A percentile compares a stretch with the other conserved stretches of the same genome.
phyloP scores from a whole-genome alignment of 2,888 invertebrate species.

The Drosophila aldrichi region DNA sequence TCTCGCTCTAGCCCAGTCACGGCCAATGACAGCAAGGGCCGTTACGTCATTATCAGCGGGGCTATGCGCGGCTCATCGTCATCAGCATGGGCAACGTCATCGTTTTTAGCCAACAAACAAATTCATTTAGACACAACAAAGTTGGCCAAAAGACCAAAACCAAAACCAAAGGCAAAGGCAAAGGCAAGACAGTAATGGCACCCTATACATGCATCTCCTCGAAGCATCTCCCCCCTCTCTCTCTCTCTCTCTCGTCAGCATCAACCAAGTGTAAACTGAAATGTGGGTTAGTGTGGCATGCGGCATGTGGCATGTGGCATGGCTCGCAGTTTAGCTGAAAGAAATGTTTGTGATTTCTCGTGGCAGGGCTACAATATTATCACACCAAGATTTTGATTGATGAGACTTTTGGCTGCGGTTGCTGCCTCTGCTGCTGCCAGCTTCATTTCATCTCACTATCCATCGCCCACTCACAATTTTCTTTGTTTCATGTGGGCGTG shows the following conservation, averaged over 20 bases:
- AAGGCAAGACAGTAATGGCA: slow-evolving; percentile 36
- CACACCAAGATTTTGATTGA: slow-evolving; percentile 76
- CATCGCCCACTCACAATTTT: slow-evolving; percentile 5
- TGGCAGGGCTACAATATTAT: slow-evolving; percentile 69
- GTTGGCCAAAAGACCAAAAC: slow-evolving; percentile 50
- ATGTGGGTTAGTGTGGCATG: slow-evolving; percentile 68
- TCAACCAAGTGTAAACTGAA: slow-evolving; percentile 57
- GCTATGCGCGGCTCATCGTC: slow-evolving; percentile 25
- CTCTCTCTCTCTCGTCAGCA: slow-evolving; percentile 23
- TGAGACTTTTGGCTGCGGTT: slow-evolving; percentile 60
- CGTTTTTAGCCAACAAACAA: slow-evolving; percentile 52
- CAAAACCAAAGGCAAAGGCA: slow-evolving; percentile 20
- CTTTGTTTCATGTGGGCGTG: slow-evolving; percentile 37
- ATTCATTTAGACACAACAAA: slow-evolving; percentile 64
- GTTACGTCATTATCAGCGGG: slow-evolving; percentile 67
- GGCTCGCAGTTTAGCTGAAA: slow-evolving; percentile 56
- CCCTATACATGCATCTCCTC: neutral
- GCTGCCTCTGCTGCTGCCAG: slow-evolving; percentile 20
- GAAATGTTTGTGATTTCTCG: slow-evolving; percentile 74
- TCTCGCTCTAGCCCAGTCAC: neutral
- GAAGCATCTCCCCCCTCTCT: neutral
- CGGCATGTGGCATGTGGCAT: slow-evolving; percentile 33
- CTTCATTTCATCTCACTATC: neutral
- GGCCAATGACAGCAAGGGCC: slow-evolving; percentile 54
- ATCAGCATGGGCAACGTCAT: slow-evolving; percentile 46